phyloP scores from a whole-genome alignment of 2,888 invertebrate species.

The Amiota communis region DNA sequence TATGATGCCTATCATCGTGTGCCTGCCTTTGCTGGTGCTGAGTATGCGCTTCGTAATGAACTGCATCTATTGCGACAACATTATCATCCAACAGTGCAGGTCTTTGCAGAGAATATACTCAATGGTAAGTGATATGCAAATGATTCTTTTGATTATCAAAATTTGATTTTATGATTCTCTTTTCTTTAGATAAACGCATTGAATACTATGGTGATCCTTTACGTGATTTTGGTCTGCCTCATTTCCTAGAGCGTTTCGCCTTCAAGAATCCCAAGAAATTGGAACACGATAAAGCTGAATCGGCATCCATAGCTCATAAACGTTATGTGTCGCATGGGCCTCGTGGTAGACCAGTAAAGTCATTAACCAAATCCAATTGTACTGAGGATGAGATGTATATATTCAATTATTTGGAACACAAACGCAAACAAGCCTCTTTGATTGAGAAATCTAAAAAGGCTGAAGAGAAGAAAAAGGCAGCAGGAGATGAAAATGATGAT shows the following conservation, averaged over 20 bases:
- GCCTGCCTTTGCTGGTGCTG: constrained; percentile 88
- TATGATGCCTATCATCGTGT: constrained; percentile 86
- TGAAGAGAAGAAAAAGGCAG: constrained; percentile 58
- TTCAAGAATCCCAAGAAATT: constrained; percentile 92
- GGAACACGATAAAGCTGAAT: constrained; percentile 71
- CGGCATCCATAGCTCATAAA: constrained; percentile 73
- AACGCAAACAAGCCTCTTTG: constrained; percentile 69
- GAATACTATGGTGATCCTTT: constrained; percentile 94
- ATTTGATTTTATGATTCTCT: not conserved
- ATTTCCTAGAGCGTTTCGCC: constrained; percentile 95
- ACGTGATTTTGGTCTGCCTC: constrained; percentile 90
- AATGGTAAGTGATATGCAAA: constrained; percentile 75
- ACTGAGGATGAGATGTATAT: constrained; percentile 87
- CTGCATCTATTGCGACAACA: constrained; percentile 82
- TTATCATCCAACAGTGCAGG: constrained; percentile 92
- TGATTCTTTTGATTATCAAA: not conserved
- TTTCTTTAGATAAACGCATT: constrained; percentile 78
- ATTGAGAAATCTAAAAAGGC: constrained; percentile 47
- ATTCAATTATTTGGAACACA: constrained; percentile 77
- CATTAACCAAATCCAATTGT: constrained; percentile 80
- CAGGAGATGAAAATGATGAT: constrained; percentile 57
- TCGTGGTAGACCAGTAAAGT: constrained; percentile 83
- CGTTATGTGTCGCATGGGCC: constrained; percentile 82
- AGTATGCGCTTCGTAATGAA: constrained; percentile 82
- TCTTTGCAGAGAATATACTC: constrained; percentile 88